Base-by-base conservation (phyloP, 2,888 invertebrate species). In the Netelia virgata region DNA sequence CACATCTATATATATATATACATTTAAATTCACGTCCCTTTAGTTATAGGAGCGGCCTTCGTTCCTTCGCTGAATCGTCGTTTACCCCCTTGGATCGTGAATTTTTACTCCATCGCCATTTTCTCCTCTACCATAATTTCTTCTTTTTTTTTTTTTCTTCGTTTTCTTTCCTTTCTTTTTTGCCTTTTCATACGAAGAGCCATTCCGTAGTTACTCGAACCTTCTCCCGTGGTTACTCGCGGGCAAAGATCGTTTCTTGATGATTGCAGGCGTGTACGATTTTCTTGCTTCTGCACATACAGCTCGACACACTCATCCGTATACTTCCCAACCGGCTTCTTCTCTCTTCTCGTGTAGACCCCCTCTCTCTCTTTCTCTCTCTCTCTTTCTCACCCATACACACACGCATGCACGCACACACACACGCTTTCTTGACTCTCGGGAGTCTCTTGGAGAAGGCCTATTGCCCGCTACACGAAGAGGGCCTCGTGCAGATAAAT, bases 221-320 rank as follows among this genome's bases (percentile, higher is more conserved):
- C 57, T 47, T 14, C 14, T 47, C n/a, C n/a, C 47, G 43, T 41
- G 28, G 61, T 53, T 57, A 57, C 61, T 70, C 50, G 61, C 69
- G 63, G 16, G 72, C 69, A 66, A 63, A 81, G 81, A 84, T 84
- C 84, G 84, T 64, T 84, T 77, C 81, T 81, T 28, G 73, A 81
- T 81, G 81, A 84, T 84, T 84, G 77, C 80, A 50, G 63, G 53
- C 79, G 47, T 64, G 47, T 77, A 74, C 73, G 77, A 69, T 81
- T 81, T 80, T 66, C 55, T 69, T 70, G 83, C 83, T 66, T 43
- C 55, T 64, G 55, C 63, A 55, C 69, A 81, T 63, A 36, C 61
- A 50, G 43, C 57, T 59, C 75, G 20, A 16, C 23, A 53, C 64
- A 16, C 57, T 57, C 57, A 16, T 53, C 53, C 16, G n/a, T 53